A percentile compares a stretch with the other conserved stretches of the same genome.
phyloP scores from a whole-genome alignment of 2,888 invertebrate genomes.

The Himalopsyche anomala region DNA sequence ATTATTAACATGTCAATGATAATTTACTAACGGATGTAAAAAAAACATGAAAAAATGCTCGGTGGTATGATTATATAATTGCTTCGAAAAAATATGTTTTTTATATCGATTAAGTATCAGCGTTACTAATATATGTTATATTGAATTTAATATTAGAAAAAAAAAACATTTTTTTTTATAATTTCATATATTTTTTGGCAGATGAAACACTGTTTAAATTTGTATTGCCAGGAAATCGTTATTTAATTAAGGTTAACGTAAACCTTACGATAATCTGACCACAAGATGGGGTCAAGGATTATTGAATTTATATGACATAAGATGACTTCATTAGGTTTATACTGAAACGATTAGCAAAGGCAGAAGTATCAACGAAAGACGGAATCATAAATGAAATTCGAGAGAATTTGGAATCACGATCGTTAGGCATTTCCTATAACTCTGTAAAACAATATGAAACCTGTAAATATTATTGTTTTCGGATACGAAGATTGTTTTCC shows the following conservation, averaged over 20 bases:
- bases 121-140: too few relatives aligned
- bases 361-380: neutral
- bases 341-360: constrained; percentile 6
- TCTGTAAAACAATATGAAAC: constrained; percentile 42
- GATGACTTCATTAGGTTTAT: constrained; percentile 16
- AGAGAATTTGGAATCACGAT: neutral
- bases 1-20: too few relatives aligned
- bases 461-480: constrained; percentile 53
- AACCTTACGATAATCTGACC: constrained; percentile 36
- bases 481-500: neutral
- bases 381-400: constrained; percentile 2
- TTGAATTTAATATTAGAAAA: too few relatives aligned
- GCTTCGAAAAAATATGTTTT: too few relatives aligned
- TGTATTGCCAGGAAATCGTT: neutral
- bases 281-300: constrained; percentile 28
- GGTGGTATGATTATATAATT: too few relatives aligned
- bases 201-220: neutral
- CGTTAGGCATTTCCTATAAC: constrained; percentile 5
- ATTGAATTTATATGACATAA: constrained; percentile 22
- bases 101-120: too few relatives aligned
- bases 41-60: too few relatives aligned
- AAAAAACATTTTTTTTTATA: neutral
- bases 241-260: constrained; percentile 7
- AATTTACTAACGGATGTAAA: too few relatives aligned
- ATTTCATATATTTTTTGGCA: neutral